A percentile compares a stretch with the other conserved stretches of the same genome.
Conservation (phyloP, 2,888 invertebrate genomes). For the Leptinotarsa tumamoca region DNA sequence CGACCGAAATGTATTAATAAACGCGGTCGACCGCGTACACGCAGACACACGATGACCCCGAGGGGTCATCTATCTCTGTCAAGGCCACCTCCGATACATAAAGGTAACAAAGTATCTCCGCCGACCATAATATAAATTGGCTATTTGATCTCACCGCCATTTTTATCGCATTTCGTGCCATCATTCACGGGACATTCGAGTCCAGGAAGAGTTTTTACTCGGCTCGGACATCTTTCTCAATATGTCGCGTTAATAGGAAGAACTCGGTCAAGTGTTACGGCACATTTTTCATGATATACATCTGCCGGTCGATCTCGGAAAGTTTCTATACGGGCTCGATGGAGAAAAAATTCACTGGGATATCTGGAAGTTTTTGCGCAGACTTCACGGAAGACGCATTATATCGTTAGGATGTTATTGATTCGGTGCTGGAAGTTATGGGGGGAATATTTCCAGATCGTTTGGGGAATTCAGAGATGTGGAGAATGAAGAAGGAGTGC, state of each 20-base stretch:
- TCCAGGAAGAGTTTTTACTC: constrained; percentile 45
- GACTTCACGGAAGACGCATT: neutral
- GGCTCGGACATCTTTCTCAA: constrained; percentile 43
- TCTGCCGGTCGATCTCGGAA: constrained; percentile 5
- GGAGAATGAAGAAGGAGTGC: no score
- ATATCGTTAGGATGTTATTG: neutral
- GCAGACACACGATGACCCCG: constrained; percentile 49
- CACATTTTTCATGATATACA: constrained; percentile 29
- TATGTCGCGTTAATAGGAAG: constrained; percentile 41
- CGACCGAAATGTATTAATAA: constrained; percentile 55
- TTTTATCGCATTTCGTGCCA: constrained; percentile 57
- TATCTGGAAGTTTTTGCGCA: neutral
- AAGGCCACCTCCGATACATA: constrained; percentile 55
- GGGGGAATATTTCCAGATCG: neutral
- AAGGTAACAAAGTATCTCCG: constrained; percentile 58
- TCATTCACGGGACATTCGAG: constrained; percentile 54
- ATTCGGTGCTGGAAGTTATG: neutral
- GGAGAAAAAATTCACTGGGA: constrained; percentile 9
- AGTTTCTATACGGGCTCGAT: constrained; percentile 5
- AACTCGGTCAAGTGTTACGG: constrained; percentile 36
- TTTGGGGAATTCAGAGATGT: no score
- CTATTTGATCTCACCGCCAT: constrained; percentile 59
- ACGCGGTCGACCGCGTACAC: constrained; percentile 44
- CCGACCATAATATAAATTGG: constrained; percentile 57
- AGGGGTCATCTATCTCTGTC: constrained; percentile 57